Conservation (phyloP, 2,797 vertebrate species). For the Enteromius treurensis region DNA sequence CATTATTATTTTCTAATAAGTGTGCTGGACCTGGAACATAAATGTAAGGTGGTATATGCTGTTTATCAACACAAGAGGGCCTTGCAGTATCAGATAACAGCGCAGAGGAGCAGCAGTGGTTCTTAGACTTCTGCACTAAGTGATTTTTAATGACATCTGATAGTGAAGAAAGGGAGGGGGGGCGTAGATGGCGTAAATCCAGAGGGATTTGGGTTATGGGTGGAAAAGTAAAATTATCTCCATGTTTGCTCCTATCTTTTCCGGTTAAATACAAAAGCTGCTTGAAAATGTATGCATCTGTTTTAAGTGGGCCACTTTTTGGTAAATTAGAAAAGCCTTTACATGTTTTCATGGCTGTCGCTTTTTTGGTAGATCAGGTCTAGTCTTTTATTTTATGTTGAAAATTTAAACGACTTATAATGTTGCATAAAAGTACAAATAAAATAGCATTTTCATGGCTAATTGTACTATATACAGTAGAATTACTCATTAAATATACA, state of each 20-base stretch:
- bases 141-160: conserved; percentile 41
- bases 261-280: background rate
- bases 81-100: conserved; percentile 29
- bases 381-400: background rate
- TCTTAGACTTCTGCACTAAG: conserved; percentile 29
- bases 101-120: background rate
- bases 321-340: background rate
- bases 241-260: background rate
- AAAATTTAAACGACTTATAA: background rate
- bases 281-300: background rate
- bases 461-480: background rate
- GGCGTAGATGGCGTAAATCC: background rate
- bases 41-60: background rate
- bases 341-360: background rate
- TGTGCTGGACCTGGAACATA: background rate
- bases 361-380: background rate
- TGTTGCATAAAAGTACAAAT: background rate
- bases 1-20: conserved; percentile 4
- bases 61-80: conserved; percentile 28
- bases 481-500: background rate
- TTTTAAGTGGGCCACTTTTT: background rate
- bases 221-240: conserved; percentile 22
- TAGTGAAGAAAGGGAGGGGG: background rate
- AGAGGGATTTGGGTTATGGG: background rate
- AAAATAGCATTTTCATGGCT: background rate